phyloP scores from a whole-genome alignment of 2,797 vertebrate genomes.

The Phoxinus dragarum region DNA sequence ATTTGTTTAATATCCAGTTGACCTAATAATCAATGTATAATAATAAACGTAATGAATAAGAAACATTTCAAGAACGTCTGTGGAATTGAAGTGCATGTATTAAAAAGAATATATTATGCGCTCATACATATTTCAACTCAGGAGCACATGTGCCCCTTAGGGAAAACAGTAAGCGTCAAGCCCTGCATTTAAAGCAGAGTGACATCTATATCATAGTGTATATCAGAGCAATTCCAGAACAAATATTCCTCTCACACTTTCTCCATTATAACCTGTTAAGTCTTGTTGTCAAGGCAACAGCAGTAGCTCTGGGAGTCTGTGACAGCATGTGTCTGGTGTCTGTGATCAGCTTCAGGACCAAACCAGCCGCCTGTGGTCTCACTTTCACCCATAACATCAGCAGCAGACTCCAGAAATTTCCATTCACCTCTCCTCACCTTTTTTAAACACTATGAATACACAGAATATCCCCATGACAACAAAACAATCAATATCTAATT shows the following conservation, averaged over 20 bases:
- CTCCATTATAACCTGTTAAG: slow-evolving; percentile 5
- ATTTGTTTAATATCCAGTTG: neutral
- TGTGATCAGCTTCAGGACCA: neutral
- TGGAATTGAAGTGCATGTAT: neutral
- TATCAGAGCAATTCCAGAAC: neutral
- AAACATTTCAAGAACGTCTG: neutral
- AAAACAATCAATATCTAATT: slow-evolving; percentile 27
- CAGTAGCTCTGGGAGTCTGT: slow-evolving; percentile 12
- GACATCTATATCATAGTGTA: too few relatives aligned
- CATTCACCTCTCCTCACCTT: neutral
- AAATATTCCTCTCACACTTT: slow-evolving; percentile 3
- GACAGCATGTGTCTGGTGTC: slow-evolving; percentile 25
- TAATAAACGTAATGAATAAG: neutral
- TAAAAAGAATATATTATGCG: too few relatives aligned
- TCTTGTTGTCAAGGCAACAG: slow-evolving; percentile 52
- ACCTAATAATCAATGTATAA: neutral
- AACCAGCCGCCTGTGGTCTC: neutral
- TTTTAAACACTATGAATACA: neutral
- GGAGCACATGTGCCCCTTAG: neutral
- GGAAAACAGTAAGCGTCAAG: neutral
- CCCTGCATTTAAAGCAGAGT: neutral
- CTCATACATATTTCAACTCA: neutral
- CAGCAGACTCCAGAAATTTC: neutral
- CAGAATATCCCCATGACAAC: neutral
- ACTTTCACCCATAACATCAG: neutral